Conservation (phyloP, 2,113 vertebrate genomes). For the Entosphenus tridentatus region DNA sequence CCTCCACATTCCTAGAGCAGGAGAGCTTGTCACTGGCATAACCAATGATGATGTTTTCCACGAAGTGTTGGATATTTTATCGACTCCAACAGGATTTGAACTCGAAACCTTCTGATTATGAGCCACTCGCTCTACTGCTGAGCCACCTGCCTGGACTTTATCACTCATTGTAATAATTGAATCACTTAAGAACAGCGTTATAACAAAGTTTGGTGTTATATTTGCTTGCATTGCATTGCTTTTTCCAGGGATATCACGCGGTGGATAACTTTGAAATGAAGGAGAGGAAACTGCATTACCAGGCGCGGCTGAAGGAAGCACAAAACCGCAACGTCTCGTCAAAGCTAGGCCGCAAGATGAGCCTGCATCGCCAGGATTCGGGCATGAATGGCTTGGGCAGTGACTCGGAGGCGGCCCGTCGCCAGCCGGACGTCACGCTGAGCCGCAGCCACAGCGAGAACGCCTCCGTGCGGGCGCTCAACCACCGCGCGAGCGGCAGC, state of each 20-base stretch:
- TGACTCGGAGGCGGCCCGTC: constrained; percentile 12
- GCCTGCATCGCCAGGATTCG: not conserved
- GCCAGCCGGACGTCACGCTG: constrained; percentile 46
- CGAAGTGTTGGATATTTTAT: not conserved
- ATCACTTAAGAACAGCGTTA: no score
- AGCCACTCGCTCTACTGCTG: no score
- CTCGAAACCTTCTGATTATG: no score
- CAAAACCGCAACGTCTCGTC: no score
- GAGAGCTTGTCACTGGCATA: constrained; percentile 14
- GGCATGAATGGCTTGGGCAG: not conserved
- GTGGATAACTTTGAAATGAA: not conserved
- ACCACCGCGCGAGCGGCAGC: constrained; percentile 42
- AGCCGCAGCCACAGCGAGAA: constrained; percentile 42
- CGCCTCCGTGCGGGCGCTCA: constrained; percentile 23
- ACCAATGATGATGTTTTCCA: constrained; percentile 30
- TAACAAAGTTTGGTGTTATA: no score
- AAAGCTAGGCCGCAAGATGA: not conserved
- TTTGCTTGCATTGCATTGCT: not conserved
- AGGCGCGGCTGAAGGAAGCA: no score
- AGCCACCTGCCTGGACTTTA: no score
- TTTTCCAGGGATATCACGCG: not conserved
- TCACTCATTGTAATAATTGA: no score
- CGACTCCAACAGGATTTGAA: no score
- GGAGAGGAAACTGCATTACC: not conserved
- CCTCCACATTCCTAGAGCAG: no score